Evolutionary conservation across 2,888 invertebrate species (phyloP).

Genomic region (Bombylius discolor): DNA sequence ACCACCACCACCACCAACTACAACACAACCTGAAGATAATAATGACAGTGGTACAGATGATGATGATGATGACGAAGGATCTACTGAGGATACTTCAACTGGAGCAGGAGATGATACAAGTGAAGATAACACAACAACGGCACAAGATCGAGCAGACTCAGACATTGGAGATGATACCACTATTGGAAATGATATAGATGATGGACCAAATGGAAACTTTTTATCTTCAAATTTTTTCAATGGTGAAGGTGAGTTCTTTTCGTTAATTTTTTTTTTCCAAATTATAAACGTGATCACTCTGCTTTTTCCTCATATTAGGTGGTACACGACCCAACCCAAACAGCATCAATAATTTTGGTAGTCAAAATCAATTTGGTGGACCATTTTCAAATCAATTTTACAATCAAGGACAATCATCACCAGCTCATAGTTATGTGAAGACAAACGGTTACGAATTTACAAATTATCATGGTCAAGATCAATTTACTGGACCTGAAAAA

Average conservation of each 20-base stretch:
- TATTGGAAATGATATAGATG: background rate
- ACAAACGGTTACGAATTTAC: slow-evolving; percentile 3
- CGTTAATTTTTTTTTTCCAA: background rate
- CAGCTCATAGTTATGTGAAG: slow-evolving; percentile 1
- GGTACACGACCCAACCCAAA: too few relatives aligned
- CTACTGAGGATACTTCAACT: background rate
- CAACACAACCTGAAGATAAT: background rate
- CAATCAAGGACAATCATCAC: background rate
- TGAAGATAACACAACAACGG: background rate
- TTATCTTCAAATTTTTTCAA: background rate
- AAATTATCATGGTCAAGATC: background rate
- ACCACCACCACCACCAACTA: background rate
- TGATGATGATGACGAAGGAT: background rate
- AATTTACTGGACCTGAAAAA: background rate
- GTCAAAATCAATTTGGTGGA: too few relatives aligned
- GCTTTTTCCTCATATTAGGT: too few relatives aligned
- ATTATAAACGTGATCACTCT: too few relatives aligned
- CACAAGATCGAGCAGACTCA: background rate
- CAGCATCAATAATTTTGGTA: too few relatives aligned
- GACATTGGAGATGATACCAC: background rate
- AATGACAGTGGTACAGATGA: background rate
- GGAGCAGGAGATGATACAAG: background rate
- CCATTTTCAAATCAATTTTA: background rate
- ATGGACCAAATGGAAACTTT: background rate
- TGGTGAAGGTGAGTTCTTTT: background rate